Base-by-base conservation (phyloP, 2,888 invertebrate genomes). In the Zhuqinia jingwanae region DNA sequence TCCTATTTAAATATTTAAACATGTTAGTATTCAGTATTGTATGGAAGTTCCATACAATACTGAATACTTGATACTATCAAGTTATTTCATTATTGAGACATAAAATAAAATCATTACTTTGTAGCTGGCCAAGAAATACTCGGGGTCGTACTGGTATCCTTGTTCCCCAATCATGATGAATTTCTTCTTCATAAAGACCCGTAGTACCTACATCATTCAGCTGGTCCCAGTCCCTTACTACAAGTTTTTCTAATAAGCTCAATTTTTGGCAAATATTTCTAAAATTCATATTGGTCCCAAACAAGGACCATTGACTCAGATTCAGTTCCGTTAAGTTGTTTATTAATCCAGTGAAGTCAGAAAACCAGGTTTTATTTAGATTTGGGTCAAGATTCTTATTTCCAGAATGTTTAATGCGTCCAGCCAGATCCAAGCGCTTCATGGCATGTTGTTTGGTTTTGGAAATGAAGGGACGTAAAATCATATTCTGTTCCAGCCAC, bases 221-320 rank as follows among this genome's bases (percentile, higher is more conserved):
- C 8, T 85, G 70, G 10, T 73, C 81, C 90, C 90, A 90, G 17
- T 85, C 89, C n/a, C 88, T 56, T 2, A 90, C 79, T 11, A 68
- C 68, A 0, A 90, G 56, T 45, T 87, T 85, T 45, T 89, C 87
- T 27, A 90, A 60, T 8, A 82, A 42, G 0, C 50, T 53, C 1
- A 90, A 45, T 6, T 77, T 60, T 11, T 80, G 79, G 53, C 90
- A 90, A 76, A 90, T 88, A 6, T 80, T 65, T 45, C 75, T 78
- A 50, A 90, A 90, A 70, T 89, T 89, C 20, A 88, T 85, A 80
- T 90, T 87, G 17, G 85, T 89, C 10, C 89, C 89, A 58, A 90
- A 90, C 47, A 50, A 25, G 13, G 86, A 80, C 89, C 90, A 90
- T 15, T 81, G 73, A 60, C 83, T 87, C 11, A 89, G 65, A 79